These are phyloP conservation scores for Stegophylla sp. DNA, from an alignment of 2,888 invertebrate species.

Conservation along the genomic window DNA sequence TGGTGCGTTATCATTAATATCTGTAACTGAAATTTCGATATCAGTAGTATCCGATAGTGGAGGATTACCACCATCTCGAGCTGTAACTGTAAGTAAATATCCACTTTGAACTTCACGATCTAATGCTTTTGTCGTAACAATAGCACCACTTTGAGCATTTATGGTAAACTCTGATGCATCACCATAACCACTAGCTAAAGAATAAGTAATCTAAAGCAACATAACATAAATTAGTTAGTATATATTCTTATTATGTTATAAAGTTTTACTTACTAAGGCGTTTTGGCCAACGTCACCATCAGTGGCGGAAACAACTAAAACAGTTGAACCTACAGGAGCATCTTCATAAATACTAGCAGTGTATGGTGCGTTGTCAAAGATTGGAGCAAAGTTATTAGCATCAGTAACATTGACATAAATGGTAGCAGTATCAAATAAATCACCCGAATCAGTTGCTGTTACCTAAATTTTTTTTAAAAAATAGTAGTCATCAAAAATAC, in stretches of 20 bases:
- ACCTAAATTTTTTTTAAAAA: slow-evolving; percentile 64
- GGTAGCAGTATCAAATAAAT: slow-evolving; percentile 84
- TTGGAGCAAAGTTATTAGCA: slow-evolving; percentile 92
- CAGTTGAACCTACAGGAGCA: slow-evolving; percentile 87
- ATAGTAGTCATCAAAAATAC: slow-evolving; percentile 1
- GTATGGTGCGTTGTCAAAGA: slow-evolving; percentile 92
- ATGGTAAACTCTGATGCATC: slow-evolving; percentile 80
- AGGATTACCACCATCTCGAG: slow-evolving; percentile 90
- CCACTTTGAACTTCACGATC: slow-evolving; percentile 83
- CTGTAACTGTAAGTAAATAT: slow-evolving; percentile 89
- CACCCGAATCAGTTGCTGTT: slow-evolving; percentile 88
- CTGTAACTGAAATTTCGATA: slow-evolving; percentile 91
- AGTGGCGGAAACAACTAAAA: slow-evolving; percentile 87
- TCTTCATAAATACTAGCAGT: slow-evolving; percentile 86
- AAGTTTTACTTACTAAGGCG: slow-evolving; percentile 68
- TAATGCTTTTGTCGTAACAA: slow-evolving; percentile 81
- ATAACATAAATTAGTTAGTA: background rate
- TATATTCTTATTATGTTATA: background rate
- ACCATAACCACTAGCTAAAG: slow-evolving; percentile 71
- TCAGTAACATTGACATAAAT: slow-evolving; percentile 92
- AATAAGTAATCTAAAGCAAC: slow-evolving; percentile 75
- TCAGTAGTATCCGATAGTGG: slow-evolving; percentile 92
- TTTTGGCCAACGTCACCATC: slow-evolving; percentile 96
- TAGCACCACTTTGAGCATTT: slow-evolving; percentile 91
- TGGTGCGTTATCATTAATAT: slow-evolving; percentile 95